phyloP scores from a whole-genome alignment of 2,888 invertebrate species.

The Deladenus siricidicola region DNA sequence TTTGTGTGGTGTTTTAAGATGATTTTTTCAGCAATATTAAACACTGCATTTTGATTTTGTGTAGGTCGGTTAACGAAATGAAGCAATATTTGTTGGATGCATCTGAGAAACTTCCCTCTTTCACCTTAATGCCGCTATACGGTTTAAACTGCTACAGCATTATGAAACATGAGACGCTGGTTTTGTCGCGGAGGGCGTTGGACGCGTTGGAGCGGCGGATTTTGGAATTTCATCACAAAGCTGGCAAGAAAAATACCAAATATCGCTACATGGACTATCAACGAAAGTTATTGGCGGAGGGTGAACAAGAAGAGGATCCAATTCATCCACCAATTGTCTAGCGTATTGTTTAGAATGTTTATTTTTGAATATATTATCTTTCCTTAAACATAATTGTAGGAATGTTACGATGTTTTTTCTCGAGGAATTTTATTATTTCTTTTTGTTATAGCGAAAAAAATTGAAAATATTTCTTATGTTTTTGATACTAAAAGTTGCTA shows the following conservation, averaged over 20 bases:
- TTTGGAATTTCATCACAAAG: conserved; percentile 38
- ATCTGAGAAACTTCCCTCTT: conserved; percentile 68
- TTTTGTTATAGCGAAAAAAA: conserved; percentile 14
- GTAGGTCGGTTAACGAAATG: conserved; percentile 26
- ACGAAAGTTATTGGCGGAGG: conserved; percentile 43
- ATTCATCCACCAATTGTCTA: conserved; percentile 44
- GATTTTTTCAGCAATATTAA: too few species aligned
- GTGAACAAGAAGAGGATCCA: conserved; percentile 44
- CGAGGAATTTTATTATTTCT: conserved; percentile 11
- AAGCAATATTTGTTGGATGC: conserved; percentile 72
- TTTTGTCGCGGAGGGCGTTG: conserved; percentile 36
- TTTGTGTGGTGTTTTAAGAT: too few species aligned
- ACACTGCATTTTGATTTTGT: conserved; percentile 10
- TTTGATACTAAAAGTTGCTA: too few species aligned
- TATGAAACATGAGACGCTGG: conserved; percentile 79
- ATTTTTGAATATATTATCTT: too few species aligned
- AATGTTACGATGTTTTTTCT: too few species aligned
- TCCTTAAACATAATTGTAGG: too few species aligned
- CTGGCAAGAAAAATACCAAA: conserved; percentile 36
- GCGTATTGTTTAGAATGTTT: too few species aligned
- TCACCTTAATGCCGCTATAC: conserved; percentile 90
- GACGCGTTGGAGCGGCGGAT: conserved; percentile 66
- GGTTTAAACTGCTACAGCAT: conserved; percentile 89
- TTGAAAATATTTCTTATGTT: too few species aligned
- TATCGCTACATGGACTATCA: conserved; percentile 51